Percentiles rank a stretch among this genome's conserved stretches.
Evolutionary conservation across 2,113 vertebrate species (phyloP).

Genomic region (Malurus melanocephalus): DNA sequence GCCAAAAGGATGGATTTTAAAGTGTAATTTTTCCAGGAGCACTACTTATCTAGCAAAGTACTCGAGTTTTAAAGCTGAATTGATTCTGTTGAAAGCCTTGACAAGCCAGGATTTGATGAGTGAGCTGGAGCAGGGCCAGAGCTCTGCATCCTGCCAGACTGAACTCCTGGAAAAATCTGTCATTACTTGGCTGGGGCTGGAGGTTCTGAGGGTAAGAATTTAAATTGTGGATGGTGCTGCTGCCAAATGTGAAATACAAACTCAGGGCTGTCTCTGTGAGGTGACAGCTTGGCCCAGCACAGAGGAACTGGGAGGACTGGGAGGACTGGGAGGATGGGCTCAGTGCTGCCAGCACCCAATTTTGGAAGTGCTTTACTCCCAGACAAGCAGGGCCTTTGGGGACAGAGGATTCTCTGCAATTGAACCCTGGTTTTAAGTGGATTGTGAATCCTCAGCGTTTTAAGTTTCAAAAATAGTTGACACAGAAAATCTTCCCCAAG

Average conservation of each 20-base stretch:
- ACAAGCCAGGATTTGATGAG: neutral
- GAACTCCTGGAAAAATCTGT: neutral
- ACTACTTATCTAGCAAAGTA: neutral
- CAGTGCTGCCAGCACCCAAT: rapidly evolving
- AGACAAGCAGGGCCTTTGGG: neutral
- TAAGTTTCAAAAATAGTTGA: neutral
- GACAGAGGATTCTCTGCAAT: neutral
- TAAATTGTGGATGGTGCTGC: neutral
- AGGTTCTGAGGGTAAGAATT: neutral
- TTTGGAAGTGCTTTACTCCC: neutral
- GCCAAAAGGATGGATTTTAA: neutral
- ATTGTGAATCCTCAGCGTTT: rapidly evolving
- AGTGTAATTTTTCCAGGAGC: neutral
- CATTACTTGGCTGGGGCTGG: neutral
- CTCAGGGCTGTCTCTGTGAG: too few species aligned
- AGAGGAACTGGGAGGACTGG: neutral
- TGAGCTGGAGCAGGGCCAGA: neutral
- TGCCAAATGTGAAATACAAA: too few species aligned
- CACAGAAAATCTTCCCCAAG: neutral
- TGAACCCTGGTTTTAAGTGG: rapidly evolving
- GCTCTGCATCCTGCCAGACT: neutral
- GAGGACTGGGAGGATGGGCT: neutral
- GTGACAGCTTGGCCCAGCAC: too few species aligned
- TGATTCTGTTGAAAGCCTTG: neutral
- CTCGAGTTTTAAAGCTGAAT: neutral